Conservation (phyloP, 2,113 vertebrate species). For the Rhinopithecus roxellana region DNA sequence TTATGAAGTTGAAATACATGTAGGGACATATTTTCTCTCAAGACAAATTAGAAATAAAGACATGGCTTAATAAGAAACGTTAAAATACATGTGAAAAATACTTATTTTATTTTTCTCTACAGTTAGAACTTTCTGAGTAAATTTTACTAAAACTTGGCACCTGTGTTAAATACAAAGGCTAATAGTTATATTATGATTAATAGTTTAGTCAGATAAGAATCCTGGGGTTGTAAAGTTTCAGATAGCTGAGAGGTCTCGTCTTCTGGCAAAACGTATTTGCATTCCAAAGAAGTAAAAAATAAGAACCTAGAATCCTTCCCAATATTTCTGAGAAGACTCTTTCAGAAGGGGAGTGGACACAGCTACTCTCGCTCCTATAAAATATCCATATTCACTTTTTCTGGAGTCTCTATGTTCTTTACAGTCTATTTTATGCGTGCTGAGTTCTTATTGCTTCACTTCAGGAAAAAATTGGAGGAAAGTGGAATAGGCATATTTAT, state of each 20-base stretch:
- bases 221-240: neutral
- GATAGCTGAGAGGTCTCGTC: neutral
- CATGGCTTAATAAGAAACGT: fast-evolving
- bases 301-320: neutral
- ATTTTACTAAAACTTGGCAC: neutral
- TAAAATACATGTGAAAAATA: neutral
- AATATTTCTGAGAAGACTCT: neutral
- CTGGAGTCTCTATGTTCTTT: neutral
- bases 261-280: neutral
- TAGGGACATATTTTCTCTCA: neutral
- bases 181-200: neutral
- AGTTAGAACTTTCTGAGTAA: neutral
- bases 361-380: neutral
- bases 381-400: neutral
- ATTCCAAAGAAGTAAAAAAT: neutral
- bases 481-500: neutral
- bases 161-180: neutral
- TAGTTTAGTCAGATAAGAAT: neutral
- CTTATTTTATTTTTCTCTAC: neutral
- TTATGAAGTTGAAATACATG: neutral
- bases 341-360: neutral
- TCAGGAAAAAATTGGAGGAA: neutral
- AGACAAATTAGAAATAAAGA: neutral
- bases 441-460: neutral
- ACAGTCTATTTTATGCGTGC: neutral